A percentile compares a stretch with the other conserved stretches of the same genome.
Conservation (phyloP, 2,797 vertebrate species). For the Chelon auratus region DNA sequence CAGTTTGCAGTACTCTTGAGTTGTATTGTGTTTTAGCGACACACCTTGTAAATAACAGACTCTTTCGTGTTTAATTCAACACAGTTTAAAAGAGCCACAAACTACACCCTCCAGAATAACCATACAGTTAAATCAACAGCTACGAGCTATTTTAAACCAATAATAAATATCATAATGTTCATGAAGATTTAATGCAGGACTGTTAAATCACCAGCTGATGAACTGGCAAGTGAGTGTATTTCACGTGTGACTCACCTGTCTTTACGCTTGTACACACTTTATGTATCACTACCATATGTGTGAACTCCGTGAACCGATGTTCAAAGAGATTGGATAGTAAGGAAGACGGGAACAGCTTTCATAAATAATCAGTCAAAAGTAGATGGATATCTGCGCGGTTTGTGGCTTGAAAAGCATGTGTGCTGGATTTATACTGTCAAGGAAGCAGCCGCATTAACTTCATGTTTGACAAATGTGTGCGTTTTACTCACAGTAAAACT, state of each 20-base stretch:
- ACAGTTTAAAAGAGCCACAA: too few species aligned
- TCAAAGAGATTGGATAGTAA: constrained; percentile 1
- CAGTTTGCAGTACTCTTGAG: neutral
- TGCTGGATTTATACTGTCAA: neutral
- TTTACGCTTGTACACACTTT: constrained; percentile 6
- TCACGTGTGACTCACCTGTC: neutral
- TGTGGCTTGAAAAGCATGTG: too few species aligned
- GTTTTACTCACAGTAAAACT: constrained; percentile 44
- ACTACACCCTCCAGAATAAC: too few species aligned
- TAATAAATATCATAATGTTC: too few species aligned
- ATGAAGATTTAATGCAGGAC: too few species aligned
- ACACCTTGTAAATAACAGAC: too few species aligned
- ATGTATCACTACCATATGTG: constrained; percentile 2
- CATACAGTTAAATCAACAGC: too few species aligned
- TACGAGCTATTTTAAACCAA: too few species aligned
- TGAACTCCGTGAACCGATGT: neutral
- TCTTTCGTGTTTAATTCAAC: too few species aligned
- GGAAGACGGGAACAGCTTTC: constrained; percentile 3
- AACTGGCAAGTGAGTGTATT: neutral
- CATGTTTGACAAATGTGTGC: constrained; percentile 17
- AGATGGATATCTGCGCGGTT: constrained; percentile 9
- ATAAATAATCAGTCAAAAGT: constrained; percentile 35
- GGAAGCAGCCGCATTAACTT: constrained; percentile 17
- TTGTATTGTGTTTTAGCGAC: too few species aligned
- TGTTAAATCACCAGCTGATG: too few species aligned